Evolutionary conservation across 1,140 invertebrate genomes (phyloP), one percentile per base, ranked within the genome.

Genomic region (Pteromalus puparum): DNA sequence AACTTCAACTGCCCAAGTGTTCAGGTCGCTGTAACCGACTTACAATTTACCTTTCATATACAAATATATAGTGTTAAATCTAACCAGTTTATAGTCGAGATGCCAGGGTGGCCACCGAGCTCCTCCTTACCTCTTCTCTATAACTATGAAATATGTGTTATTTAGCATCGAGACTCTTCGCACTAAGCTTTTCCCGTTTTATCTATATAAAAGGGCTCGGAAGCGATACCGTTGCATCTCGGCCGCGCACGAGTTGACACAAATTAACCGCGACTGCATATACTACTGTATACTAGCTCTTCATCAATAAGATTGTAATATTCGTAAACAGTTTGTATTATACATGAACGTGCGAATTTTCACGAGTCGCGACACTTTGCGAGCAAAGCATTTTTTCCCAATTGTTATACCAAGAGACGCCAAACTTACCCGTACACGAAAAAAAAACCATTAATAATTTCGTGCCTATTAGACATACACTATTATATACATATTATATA

Each of bases 1-100:
- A 86, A 85, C 81, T 89, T 86, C 87, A 89, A 89, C 88, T 90
- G 87, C 88, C 89, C 88, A 89, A 89, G 89, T 90, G 89, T 90
- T 90, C 89, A 89, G 48, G 86, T 88, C 85, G 86, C 87, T 83
- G 88, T 85, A 79, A 53, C 84, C 73, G 84, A 73, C 53, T 76
- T 42, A 76, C 21, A 76, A 81, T 81, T 85, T 67, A 78, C 72
- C 24, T 75, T 83, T 70, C 46, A 21, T 67, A 73, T 53, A 42
- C 12, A 76, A 48, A 76, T n/a, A 72, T 53, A 81, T 53, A 73
- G 68, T 48, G 42, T 30, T 83, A 77, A 7, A 81, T 46, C 21
- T 61, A 18, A 67, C 28, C 21, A 38, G 75, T 78, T 70, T 7
- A 61, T 84, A 81, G 82, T 87, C 78, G 82, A 83, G 79, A 81